These are phyloP conservation scores for Tapirus terrestris DNA, from an alignment of 2,113 vertebrate species.

Conservation along the genomic window DNA sequence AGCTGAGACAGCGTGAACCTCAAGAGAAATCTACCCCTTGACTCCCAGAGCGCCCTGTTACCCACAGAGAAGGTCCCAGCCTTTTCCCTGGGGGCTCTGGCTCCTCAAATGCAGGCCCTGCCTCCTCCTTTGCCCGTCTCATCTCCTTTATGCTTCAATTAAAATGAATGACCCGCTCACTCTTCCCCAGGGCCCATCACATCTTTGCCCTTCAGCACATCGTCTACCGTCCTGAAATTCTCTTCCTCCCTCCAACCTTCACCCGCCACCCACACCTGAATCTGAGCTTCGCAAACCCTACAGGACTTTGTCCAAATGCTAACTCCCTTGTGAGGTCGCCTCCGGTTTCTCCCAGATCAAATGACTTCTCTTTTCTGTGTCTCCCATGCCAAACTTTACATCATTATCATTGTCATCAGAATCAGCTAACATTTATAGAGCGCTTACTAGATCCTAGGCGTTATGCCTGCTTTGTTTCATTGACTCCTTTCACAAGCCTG, in stretches of 20 bases:
- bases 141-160: background rate
- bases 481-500: background rate
- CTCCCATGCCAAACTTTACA: background rate
- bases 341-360: background rate
- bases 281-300: background rate
- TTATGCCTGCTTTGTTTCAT: background rate
- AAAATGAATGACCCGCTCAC: background rate
- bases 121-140: no score
- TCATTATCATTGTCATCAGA: rapidly evolving
- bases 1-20: background rate
- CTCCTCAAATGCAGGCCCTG: background rate
- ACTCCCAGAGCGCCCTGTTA: background rate
- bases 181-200: background rate
- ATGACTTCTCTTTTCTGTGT: background rate
- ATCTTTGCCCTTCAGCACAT: background rate
- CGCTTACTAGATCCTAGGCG: rapidly evolving
- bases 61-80: background rate
- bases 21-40: background rate
- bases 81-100: background rate
- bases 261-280: no score
- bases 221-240: background rate
- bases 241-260: background rate
- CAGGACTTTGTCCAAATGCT: background rate
- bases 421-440: background rate
- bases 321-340: background rate